Base-by-base conservation (phyloP, 2,113 vertebrate species). In the Isurus oxyrinchus region DNA sequence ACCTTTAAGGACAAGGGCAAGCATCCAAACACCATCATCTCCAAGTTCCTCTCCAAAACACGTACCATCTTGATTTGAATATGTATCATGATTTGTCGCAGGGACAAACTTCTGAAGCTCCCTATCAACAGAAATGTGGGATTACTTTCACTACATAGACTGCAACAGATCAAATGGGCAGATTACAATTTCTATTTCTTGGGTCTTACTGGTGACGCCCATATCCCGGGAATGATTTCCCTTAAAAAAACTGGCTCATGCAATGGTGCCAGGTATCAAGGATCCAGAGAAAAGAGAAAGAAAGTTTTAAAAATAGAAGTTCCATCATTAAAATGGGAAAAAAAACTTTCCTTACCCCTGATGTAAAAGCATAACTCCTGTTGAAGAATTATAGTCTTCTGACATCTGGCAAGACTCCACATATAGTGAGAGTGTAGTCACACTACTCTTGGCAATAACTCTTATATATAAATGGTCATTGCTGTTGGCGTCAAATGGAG, bases 301-400 rank as follows among this genome's bases (percentile, higher is more conserved):
- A 59, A 14, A 27, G 8, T 8, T 31, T 90, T 57, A 90, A 90
- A 90, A 90, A 57, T 35, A 27, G 31, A 55, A 93, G 59, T 11
- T 19, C n/a, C 59, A 61, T 72, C 55, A n/a, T 11, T 63, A 61
- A 59, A 81, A 76, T 57, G 66, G 61, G 5, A 57, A 61, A 49
- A 66, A 63, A 93, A n/a, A 21, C 10, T 11, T 44, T 96, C 40
- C 97, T 96, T 97, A 96, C 97, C 96, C 96, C 35, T 97, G 72
- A 8, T 96, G 96, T 87, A 97, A 96, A 79, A 97, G 79, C 57
- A 72, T 96, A 55, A 76, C 55, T 31, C 35, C 96, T 14, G 23
- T 21, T 44, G 96, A 63, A 57, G 88, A 44, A 76, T 95, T 96
- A 40, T 93, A 57, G 2, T 86, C 88, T 61, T 87, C 94, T 16